These are phyloP conservation scores for Spongilla lacustris DNA, from an alignment of 37 sponge, comb jelly and placozoan genomes.

Conservation along the genomic window DNA sequence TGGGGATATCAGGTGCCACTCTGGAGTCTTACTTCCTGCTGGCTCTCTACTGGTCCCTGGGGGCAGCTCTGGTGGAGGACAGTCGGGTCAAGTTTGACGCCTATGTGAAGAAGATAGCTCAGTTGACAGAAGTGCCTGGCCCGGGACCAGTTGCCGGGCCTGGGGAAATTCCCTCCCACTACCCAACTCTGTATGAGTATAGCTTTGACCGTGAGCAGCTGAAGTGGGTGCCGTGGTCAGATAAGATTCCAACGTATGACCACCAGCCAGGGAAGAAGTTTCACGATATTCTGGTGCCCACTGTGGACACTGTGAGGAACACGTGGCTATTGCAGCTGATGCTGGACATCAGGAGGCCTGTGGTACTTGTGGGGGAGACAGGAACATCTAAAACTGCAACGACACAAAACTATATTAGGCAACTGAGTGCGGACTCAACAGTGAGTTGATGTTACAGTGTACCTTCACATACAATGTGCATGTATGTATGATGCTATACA, in stretches of 20 bases:
- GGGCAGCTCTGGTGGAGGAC: constrained; percentile 91
- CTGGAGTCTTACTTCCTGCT: constrained; percentile 88
- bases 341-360: constrained; percentile 84
- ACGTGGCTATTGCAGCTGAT: constrained; percentile 98
- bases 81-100: constrained; percentile 91
- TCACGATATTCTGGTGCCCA: constrained; percentile 97
- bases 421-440: constrained; percentile 79
- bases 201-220: constrained; percentile 67
- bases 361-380: constrained; percentile 97
- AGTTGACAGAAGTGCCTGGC: constrained; percentile 66
- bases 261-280: constrained; percentile 84
- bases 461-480: neutral
- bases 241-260: constrained; percentile 89
- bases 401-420: constrained; percentile 86
- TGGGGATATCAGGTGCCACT: constrained; percentile 54
- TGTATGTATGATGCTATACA: neutral
- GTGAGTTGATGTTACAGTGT: constrained; percentile 45
- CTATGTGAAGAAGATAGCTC: constrained; percentile 82
- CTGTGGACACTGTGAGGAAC: constrained; percentile 95
- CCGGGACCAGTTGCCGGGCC: constrained; percentile 71
- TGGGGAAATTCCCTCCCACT: constrained; percentile 85
- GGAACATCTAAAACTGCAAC: constrained; percentile 99
- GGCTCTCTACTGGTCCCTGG: constrained; percentile 93
- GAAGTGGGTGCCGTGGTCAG: constrained; percentile 93
- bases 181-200: constrained; percentile 94